Base-by-base conservation (phyloP, 2,888 invertebrate species). In the Melanotus villosus region DNA sequence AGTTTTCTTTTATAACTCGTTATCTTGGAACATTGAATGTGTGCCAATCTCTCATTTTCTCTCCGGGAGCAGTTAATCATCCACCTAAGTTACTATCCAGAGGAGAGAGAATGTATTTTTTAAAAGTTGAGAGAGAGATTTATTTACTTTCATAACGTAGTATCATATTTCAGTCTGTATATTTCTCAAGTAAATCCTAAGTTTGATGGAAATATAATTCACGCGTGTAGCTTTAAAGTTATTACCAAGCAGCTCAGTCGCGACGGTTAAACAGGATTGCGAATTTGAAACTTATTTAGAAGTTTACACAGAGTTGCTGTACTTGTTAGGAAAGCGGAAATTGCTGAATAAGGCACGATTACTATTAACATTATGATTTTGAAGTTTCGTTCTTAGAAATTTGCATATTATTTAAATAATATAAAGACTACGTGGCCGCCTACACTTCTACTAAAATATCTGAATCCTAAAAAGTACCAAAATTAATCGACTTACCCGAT, bases 171-270 rank as follows among this genome's bases (percentile, higher is more conserved):
- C 65, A 73, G 52, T 56, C 59, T 70, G 67, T 66, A 74, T 70
- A 73, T 78, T 74, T 73, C 72, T 62, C 65, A 70, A 75, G 75
- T 75, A 77, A 77, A 77, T 76, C 73, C 62, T 68, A 73, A 77
- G 72, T 77, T 77, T 78, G 77, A 77, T 78, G 75, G 74, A 77
- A 79, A 78, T 77, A 78, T 75, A 78, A 79, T 77, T 77, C 77
- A 76, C 70, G 78, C 76, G 74, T 76, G 68, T 73, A 72, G 71
- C 75, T 73, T 74, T 75, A 71, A 78, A 78, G 76, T 77, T 77
- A 77, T 77, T 77, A 76, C 68, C 65, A 62, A 67, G 70, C 66
- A 74, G 60, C 72, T 73, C 69, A 66, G 70, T 68, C 65, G 66
- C 65, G 71, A 72, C 74, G 71, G 70, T 73, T 75, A 72, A 73